Percentiles rank a stretch among this genome's conserved stretches.
These are phyloP conservation scores for Pangasius mekongensis DNA, from an alignment of 2,797 vertebrate species.

Conservation along the genomic window DNA sequence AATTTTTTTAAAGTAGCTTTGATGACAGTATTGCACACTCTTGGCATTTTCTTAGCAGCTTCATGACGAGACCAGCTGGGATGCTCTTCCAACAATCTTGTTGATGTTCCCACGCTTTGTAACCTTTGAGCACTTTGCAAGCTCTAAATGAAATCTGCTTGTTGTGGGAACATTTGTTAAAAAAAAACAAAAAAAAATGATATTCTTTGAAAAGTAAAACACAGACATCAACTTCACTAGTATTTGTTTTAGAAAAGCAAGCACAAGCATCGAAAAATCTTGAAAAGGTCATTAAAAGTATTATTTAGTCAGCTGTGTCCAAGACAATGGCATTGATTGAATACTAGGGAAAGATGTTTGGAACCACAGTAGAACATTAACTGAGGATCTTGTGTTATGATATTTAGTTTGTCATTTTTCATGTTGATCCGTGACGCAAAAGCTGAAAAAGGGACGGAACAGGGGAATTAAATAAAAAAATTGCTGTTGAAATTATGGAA, in stretches of 20 bases:
- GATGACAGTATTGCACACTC: not conserved
- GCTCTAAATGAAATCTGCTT: not conserved
- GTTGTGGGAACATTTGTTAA: not conserved
- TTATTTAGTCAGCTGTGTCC: not conserved
- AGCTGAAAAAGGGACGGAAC: not conserved
- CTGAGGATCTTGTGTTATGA: not conserved
- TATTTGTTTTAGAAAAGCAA: not conserved
- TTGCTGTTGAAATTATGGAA: conserved; percentile 10
- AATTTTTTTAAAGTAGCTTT: not conserved
- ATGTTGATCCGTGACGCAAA: not conserved
- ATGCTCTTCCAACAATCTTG: not conserved
- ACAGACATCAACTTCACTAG: not conserved
- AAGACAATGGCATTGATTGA: not conserved
- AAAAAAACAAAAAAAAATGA: not conserved
- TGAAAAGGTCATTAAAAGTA: not conserved
- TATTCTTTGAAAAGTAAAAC: not conserved
- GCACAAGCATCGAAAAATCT: not conserved
- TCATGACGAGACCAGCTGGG: conserved; percentile 7
- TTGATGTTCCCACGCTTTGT: conserved; percentile 1
- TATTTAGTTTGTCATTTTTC: not conserved
- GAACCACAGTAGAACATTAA: not conserved
- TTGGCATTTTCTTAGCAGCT: not conserved
- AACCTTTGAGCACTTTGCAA: not conserved
- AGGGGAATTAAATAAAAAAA: not conserved
- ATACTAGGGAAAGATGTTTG: not conserved